Evolutionary conservation across 2,888 invertebrate species (phyloP).

Genomic region (Sialis lutaria): DNA sequence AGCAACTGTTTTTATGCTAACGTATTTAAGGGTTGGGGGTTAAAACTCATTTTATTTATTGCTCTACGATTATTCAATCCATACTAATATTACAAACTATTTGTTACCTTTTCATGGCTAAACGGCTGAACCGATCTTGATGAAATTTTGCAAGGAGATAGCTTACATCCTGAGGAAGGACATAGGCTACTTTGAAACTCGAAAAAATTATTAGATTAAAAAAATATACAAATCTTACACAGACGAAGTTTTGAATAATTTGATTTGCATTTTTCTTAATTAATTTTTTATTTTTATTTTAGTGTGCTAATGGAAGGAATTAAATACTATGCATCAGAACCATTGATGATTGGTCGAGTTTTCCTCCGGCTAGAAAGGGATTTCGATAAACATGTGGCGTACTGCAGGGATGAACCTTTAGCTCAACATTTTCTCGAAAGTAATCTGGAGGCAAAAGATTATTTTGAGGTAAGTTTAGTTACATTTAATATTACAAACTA

Average conservation of each 20-base stretch:
- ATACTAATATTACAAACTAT: too few species aligned
- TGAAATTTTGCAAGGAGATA: too few species aligned
- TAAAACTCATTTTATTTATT: too few species aligned
- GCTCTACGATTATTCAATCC: too few species aligned
- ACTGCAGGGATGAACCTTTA: slow-evolving; percentile 70
- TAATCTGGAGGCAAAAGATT: slow-evolving; percentile 51
- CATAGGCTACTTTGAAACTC: too few species aligned
- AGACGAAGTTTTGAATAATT: neutral
- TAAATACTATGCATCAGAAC: slow-evolving; percentile 81
- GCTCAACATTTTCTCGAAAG: slow-evolving; percentile 63
- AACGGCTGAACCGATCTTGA: too few species aligned
- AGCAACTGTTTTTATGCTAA: too few species aligned
- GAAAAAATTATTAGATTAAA: neutral
- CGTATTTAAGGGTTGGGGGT: too few species aligned
- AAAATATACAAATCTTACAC: neutral
- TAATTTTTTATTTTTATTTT: slow-evolving; percentile 17
- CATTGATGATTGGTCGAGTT: slow-evolving; percentile 74
- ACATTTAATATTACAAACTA: too few species aligned
- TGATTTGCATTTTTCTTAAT: neutral
- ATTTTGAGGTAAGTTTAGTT: slow-evolving; percentile 53
- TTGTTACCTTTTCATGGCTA: too few species aligned
- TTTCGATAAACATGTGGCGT: slow-evolving; percentile 85
- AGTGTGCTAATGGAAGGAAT: slow-evolving; percentile 84
- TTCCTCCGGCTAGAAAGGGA: slow-evolving; percentile 81
- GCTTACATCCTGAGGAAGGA: too few species aligned